Evolutionary conservation across 2,113 vertebrate genomes (phyloP).

Genomic region (Saguinus imperator): DNA sequence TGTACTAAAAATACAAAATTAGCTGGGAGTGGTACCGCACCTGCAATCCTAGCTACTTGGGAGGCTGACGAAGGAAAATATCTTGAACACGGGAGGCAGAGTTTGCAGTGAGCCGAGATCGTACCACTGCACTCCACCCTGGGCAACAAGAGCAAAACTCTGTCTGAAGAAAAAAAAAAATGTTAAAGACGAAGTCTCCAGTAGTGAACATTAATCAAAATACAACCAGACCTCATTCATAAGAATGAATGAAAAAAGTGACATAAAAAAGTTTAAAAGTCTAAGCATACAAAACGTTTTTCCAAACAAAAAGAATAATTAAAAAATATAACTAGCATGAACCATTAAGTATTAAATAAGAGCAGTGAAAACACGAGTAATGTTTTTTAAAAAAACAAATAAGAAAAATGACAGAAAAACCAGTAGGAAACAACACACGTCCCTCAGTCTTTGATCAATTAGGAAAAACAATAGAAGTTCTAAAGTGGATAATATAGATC

Average conservation of each 20-base stretch:
- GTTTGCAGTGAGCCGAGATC: no score
- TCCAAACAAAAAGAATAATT: not conserved
- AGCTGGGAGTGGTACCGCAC: accelerated
- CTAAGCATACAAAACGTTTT: not conserved
- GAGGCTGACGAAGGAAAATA: no score
- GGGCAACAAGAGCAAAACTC: no score
- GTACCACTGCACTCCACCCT: no score
- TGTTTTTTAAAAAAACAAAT: not conserved
- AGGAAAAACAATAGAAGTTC: not conserved
- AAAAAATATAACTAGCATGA: not conserved
- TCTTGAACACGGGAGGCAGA: no score
- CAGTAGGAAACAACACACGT: not conserved
- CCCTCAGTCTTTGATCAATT: not conserved
- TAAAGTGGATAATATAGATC: not conserved
- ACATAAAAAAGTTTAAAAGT: not conserved
- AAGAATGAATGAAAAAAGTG: not conserved
- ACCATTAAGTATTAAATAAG: not conserved
- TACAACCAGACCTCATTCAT: not conserved
- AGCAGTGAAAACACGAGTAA: not conserved
- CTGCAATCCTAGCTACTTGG: no score
- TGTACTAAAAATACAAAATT: no score
- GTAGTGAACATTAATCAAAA: not conserved
- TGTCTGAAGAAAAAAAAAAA: not conserved
- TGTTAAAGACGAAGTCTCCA: not conserved
- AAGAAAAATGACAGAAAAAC: not conserved